Evolutionary conservation across 2,113 vertebrate genomes (phyloP).

Genomic region (Anarhynchus alexandrinus): DNA sequence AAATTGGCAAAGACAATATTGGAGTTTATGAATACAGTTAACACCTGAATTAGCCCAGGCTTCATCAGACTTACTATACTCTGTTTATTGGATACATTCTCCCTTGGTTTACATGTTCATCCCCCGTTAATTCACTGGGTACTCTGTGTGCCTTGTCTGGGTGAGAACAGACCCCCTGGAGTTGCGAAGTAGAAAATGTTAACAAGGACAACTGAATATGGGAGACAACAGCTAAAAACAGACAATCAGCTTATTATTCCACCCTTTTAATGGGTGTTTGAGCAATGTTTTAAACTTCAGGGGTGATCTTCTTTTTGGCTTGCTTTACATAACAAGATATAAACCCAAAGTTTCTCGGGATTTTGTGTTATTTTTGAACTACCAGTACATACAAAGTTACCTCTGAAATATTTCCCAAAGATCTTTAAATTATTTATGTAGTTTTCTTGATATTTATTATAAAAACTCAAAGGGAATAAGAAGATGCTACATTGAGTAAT

Average conservation of each 20-base stretch:
- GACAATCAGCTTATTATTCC: not conserved
- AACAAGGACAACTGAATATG: not conserved
- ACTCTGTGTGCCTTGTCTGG: not conserved
- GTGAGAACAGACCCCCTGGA: not conserved
- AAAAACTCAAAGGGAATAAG: not conserved
- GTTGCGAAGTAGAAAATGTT: not conserved
- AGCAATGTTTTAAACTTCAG: not conserved
- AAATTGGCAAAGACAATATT: not conserved
- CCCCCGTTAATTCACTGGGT: not conserved
- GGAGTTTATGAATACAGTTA: not conserved
- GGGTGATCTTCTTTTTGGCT: not conserved
- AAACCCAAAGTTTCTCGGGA: not conserved
- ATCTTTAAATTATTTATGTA: not conserved
- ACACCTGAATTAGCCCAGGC: not conserved
- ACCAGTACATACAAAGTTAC: not conserved
- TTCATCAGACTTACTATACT: not conserved
- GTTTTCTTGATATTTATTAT: not conserved
- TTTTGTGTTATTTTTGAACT: not conserved
- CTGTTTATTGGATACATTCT: not conserved
- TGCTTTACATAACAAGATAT: not conserved
- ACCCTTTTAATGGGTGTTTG: not conserved
- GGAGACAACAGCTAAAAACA: not conserved
- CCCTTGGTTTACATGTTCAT: not conserved
- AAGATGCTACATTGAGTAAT: not conserved
- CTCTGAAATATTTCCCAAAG: conserved; percentile 53